A percentile compares a stretch with the other conserved stretches of the same genome.
Evolutionary conservation across 2,888 invertebrate genomes (phyloP).

Genomic region (Aphrophora alni): DNA sequence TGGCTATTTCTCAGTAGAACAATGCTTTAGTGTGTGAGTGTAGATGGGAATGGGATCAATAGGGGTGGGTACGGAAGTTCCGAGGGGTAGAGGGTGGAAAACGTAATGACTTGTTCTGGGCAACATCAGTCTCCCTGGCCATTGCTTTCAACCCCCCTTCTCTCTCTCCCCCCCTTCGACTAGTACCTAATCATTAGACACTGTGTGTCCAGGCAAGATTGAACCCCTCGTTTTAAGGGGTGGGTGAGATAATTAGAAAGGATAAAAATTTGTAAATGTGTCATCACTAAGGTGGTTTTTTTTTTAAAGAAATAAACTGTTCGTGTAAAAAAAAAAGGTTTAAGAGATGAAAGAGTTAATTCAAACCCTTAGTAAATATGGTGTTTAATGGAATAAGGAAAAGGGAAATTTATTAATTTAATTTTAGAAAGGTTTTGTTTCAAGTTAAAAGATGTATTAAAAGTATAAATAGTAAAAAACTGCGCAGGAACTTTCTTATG

Average conservation of each 20-base stretch:
- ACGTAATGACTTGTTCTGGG: constrained; percentile 36
- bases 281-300: too few relatives aligned
- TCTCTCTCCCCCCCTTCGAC: not conserved
- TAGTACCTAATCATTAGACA: constrained; percentile 35
- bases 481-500: too few relatives aligned
- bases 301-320: not conserved
- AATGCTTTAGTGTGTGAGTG: constrained; percentile 37
- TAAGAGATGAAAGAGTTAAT: too few relatives aligned
- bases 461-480: too few relatives aligned
- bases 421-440: too few relatives aligned
- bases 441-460: too few relatives aligned
- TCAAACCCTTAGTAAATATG: too few relatives aligned
- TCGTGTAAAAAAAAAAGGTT: too few relatives aligned
- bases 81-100: constrained; percentile 25
- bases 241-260: not conserved
- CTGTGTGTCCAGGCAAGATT: not conserved
- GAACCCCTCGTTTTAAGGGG: too few relatives aligned
- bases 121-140: constrained; percentile 29
- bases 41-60: constrained; percentile 35
- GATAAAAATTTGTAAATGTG: not conserved
- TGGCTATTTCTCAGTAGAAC: constrained; percentile 36
- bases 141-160: not conserved
- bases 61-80: constrained; percentile 29
- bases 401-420: too few relatives aligned
- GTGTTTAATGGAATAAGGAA: too few relatives aligned